These are phyloP conservation scores for Martes martes DNA, from an alignment of 2,113 vertebrate genomes.

Conservation along the genomic window DNA sequence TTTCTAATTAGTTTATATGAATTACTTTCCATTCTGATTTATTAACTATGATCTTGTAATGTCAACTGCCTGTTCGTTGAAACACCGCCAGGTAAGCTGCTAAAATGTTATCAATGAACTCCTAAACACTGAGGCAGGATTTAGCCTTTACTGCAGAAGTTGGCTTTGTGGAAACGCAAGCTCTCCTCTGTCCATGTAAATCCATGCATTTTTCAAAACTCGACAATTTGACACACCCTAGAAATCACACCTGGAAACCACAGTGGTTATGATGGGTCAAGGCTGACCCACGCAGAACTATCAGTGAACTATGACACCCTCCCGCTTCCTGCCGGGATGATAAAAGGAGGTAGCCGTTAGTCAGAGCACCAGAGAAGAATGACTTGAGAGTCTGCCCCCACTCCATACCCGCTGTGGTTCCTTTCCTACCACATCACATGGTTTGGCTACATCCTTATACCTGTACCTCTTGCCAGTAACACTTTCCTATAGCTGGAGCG, in stretches of 20 bases:
- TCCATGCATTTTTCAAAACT: background rate
- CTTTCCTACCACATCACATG: background rate
- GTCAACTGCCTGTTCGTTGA: background rate
- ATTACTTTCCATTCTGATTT: background rate
- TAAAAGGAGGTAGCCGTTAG: background rate
- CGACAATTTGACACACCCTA: background rate
- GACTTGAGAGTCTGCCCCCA: background rate
- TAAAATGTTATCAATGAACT: background rate
- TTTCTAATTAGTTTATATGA: background rate
- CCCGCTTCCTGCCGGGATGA: background rate
- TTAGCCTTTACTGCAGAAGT: background rate
- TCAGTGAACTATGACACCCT: background rate
- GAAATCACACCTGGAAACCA: background rate
- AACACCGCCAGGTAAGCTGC: background rate
- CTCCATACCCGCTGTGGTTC: background rate
- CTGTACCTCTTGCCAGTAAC: background rate
- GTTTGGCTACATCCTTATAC: background rate
- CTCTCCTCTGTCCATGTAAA: background rate
- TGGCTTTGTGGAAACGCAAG: background rate
- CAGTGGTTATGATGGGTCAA: background rate
- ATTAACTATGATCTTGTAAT: background rate
- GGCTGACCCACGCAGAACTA: background rate
- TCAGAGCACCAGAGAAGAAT: background rate
- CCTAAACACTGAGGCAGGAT: background rate
- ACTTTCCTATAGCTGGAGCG: background rate